These are phyloP conservation scores for Agraylea sexmaculata DNA, from an alignment of 1,140 invertebrate genomes.

Conservation along the genomic window DNA sequence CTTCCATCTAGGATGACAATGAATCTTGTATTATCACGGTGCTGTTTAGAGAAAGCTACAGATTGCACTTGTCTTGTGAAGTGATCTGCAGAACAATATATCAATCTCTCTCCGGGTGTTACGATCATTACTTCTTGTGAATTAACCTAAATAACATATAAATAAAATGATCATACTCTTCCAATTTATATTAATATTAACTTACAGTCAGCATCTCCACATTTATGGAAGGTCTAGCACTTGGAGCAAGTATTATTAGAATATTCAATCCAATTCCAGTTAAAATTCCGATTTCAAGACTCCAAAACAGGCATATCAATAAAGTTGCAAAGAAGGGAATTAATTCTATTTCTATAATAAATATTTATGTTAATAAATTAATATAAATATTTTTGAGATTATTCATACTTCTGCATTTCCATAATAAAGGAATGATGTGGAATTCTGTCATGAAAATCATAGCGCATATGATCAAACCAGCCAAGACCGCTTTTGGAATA, in stretches of 20 bases:
- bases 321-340: constrained; percentile 54
- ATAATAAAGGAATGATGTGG: constrained; percentile 51
- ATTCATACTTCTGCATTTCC: constrained; percentile 62
- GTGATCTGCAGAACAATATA: constrained; percentile 20
- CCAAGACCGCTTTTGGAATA: constrained; percentile 68
- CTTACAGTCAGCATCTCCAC: constrained; percentile 44
- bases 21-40: constrained; percentile 22
- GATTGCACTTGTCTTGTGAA: constrained; percentile 19
- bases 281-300: constrained; percentile 68
- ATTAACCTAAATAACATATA: constrained; percentile 11
- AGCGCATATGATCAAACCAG: constrained; percentile 63
- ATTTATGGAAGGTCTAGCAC: constrained; percentile 54
- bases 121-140: constrained; percentile 12
- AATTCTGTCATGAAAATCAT: constrained; percentile 72
- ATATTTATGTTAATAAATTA: constrained; percentile 16
- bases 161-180: constrained; percentile 3
- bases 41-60: constrained; percentile 24
- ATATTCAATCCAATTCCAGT: constrained; percentile 62
- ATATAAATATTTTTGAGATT: constrained; percentile 1
- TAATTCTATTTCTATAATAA: constrained; percentile 42
- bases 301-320: constrained; percentile 54
- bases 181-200: constrained; percentile 15
- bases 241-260: constrained; percentile 60
- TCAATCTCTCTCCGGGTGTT: constrained; percentile 9
- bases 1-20: constrained; percentile 47